Percentiles rank a stretch among this genome's conserved stretches.
phyloP scores from a whole-genome alignment of 2,113 vertebrate genomes.

The Ciconia boyciana region DNA sequence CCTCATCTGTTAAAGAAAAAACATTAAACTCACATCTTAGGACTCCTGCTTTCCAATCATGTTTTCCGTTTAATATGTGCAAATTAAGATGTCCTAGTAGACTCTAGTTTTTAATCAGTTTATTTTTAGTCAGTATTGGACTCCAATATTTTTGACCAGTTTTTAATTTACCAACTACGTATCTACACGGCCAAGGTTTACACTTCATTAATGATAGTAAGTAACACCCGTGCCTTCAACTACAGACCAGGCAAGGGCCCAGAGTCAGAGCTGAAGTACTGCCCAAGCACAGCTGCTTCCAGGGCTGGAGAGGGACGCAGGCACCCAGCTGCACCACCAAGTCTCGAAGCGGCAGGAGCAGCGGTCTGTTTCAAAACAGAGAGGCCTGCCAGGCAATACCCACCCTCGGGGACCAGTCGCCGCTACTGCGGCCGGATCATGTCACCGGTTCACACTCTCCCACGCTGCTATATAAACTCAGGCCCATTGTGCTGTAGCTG shows the following conservation, averaged over 20 bases:
- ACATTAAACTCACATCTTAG: background rate
- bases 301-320: rapidly evolving
- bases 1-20: background rate
- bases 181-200: background rate
- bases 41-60: background rate
- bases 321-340: background rate
- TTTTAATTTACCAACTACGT: background rate
- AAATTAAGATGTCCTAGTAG: background rate
- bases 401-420: background rate
- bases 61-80: background rate
- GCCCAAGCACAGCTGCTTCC: background rate
- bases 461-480: rapidly evolving
- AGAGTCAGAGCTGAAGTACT: rapidly evolving
- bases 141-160: background rate
- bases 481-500: rapidly evolving
- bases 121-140: background rate
- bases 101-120: background rate
- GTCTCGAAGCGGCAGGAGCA: background rate
- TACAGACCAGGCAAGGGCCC: background rate
- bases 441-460: rapidly evolving
- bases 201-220: background rate
- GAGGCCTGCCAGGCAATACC: background rate
- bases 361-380: background rate
- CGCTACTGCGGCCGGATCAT: rapidly evolving
- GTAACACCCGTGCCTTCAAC: background rate